Evolutionary conservation across 2,888 invertebrate genomes (phyloP).

Genomic region (Eledone cirrhosa): DNA sequence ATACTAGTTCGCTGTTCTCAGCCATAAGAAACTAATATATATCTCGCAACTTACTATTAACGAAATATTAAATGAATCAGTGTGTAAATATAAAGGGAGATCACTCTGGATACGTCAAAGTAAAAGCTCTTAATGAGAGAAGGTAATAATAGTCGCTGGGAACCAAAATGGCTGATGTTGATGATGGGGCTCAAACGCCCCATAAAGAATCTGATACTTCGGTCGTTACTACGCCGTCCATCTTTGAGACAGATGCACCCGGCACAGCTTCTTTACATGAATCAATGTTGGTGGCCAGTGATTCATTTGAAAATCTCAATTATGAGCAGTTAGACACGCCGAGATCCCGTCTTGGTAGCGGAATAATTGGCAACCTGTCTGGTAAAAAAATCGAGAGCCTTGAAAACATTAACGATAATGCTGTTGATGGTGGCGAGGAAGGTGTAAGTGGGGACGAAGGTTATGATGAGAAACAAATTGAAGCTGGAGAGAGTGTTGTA

Average conservation of each 20-base stretch:
- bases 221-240: slow-evolving; percentile 36
- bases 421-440: slow-evolving; percentile 21
- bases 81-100: not conserved
- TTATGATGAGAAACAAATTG: slow-evolving; percentile 22
- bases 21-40: too few relatives aligned
- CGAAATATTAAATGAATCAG: too few relatives aligned
- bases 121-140: not conserved
- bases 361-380: slow-evolving; percentile 18
- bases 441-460: slow-evolving; percentile 22
- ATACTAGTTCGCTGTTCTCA: too few relatives aligned
- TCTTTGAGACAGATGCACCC: slow-evolving; percentile 64
- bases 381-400: not conserved
- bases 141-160: slow-evolving; percentile 1
- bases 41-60: not conserved
- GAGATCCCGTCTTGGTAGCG: slow-evolving; percentile 33
- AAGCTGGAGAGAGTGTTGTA: too few relatives aligned
- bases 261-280: slow-evolving; percentile 72
- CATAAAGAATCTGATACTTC: slow-evolving; percentile 47
- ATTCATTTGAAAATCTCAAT: slow-evolving; percentile 61
- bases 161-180: slow-evolving; percentile 48
- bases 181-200: slow-evolving; percentile 55
- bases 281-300: slow-evolving; percentile 75
- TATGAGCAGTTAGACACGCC: slow-evolving; percentile 41
- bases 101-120: slow-evolving; percentile 9
- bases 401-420: slow-evolving; percentile 23